Percentiles rank a stretch among this genome's conserved stretches.
Evolutionary conservation across 2,797 vertebrate species (phyloP).

Genomic region (Cetoscarus ocellatus): DNA sequence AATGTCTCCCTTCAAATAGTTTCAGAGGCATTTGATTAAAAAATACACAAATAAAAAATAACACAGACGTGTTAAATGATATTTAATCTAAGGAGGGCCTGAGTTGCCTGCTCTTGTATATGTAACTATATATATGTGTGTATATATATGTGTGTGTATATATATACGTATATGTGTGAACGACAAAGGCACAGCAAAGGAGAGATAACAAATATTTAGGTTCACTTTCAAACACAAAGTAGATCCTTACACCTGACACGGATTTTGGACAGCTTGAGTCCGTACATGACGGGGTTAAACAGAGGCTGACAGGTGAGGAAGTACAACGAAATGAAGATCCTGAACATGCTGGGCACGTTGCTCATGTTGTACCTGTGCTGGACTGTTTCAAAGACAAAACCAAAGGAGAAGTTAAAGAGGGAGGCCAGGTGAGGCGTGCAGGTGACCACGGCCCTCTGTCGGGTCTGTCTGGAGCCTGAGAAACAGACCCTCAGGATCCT

Average conservation of each 20-base stretch:
- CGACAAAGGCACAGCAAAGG: too few species aligned
- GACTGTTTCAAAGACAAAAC: neutral
- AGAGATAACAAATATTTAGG: too few species aligned
- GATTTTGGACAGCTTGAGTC: conserved; percentile 39
- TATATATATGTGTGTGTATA: too few species aligned
- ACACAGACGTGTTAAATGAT: too few species aligned
- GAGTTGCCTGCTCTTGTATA: too few species aligned
- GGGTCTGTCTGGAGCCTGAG: conserved; percentile 15
- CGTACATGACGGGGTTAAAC: conserved; percentile 49
- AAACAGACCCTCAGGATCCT: conserved; percentile 54
- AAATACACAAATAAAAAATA: too few species aligned
- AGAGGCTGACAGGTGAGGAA: conserved; percentile 44
- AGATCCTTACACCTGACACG: conserved; percentile 22
- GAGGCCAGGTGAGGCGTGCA: conserved; percentile 23
- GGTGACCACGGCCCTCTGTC: conserved; percentile 39
- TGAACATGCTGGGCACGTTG: neutral
- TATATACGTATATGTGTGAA: too few species aligned
- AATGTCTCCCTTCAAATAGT: too few species aligned
- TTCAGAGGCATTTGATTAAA: too few species aligned
- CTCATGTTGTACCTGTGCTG: conserved; percentile 23
- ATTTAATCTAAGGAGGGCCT: too few species aligned
- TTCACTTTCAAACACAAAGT: neutral
- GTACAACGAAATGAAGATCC: conserved; percentile 39
- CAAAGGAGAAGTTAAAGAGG: too few species aligned
- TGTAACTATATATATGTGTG: too few species aligned